phyloP scores from a whole-genome alignment of 2,797 vertebrate species.

The Spinibarbus caldwelli region DNA sequence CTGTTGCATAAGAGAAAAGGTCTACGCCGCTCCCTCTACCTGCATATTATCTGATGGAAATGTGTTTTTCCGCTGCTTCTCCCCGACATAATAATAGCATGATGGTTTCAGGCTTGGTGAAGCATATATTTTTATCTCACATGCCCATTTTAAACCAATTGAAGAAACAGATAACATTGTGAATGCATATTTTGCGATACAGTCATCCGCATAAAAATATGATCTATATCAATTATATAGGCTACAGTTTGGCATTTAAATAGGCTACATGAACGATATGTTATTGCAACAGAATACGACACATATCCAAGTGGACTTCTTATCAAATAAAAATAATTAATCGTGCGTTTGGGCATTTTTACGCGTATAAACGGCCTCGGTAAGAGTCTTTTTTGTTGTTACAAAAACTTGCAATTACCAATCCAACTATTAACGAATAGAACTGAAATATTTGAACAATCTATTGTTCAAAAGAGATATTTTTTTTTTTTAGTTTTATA shows the following conservation, averaged over 20 bases:
- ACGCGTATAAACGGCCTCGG: not conserved
- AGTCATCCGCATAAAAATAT: not conserved
- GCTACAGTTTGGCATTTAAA: not conserved
- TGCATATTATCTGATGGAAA: slow-evolving; percentile 8
- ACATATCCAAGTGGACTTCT: not conserved
- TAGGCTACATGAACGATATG: not conserved
- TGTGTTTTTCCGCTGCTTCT: not conserved
- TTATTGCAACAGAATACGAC: not conserved
- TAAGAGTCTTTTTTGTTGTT: not conserved
- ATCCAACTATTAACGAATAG: not conserved
- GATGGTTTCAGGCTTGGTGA: not conserved
- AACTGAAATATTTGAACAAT: not conserved
- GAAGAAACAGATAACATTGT: not conserved
- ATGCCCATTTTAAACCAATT: not conserved
- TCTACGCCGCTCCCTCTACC: not conserved
- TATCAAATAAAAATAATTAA: not conserved
- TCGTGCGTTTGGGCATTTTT: not conserved
- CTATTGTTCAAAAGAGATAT: not conserved
- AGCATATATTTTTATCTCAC: not conserved
- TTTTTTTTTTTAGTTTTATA: not conserved
- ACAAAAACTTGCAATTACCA: not conserved
- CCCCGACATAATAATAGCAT: slow-evolving; percentile 11
- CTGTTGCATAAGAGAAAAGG: not conserved
- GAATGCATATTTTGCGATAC: not conserved
- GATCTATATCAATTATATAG: not conserved